phyloP scores from a whole-genome alignment of 2,888 invertebrate species.

The Thera obeliscata region DNA sequence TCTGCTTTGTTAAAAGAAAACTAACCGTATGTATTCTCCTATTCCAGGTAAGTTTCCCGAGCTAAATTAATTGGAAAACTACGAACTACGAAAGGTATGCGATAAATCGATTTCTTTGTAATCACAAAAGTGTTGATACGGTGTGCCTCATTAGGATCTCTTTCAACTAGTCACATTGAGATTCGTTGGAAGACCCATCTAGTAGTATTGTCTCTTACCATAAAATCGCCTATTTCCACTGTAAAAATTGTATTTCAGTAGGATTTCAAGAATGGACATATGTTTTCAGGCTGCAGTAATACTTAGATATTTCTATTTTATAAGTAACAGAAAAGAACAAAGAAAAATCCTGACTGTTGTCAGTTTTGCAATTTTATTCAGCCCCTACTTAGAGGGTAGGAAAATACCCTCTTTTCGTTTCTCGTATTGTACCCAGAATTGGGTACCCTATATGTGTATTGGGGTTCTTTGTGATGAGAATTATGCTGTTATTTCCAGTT shows the following conservation, averaged over 20 bases:
- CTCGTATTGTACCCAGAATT: conserved; percentile 41
- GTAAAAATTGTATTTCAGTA: background rate
- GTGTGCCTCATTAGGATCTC: too few species aligned
- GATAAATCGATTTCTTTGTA: background rate
- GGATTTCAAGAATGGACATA: background rate
- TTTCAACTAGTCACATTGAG: too few species aligned
- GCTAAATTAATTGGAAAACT: background rate
- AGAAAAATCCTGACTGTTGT: conserved; percentile 26
- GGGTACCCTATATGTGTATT: conserved; percentile 38
- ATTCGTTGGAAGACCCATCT: too few species aligned
- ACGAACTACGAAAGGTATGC: background rate
- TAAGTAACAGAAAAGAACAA: background rate
- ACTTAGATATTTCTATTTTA: background rate
- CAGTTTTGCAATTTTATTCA: conserved; percentile 43
- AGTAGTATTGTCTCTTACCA: too few species aligned
- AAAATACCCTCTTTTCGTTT: conserved; percentile 3
- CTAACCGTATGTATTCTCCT: background rate
- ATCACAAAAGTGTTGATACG: too few species aligned
- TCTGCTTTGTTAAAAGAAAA: background rate
- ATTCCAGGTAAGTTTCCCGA: conserved; percentile 29
- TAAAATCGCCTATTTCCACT: too few species aligned
- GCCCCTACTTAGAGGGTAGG: conserved; percentile 34
- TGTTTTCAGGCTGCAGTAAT: too few species aligned
- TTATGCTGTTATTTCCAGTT: conserved; percentile 35
- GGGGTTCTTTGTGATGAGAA: conserved; percentile 35